Conservation (phyloP, 2,113 vertebrate genomes). For the Odocoileus virginianus region DNA sequence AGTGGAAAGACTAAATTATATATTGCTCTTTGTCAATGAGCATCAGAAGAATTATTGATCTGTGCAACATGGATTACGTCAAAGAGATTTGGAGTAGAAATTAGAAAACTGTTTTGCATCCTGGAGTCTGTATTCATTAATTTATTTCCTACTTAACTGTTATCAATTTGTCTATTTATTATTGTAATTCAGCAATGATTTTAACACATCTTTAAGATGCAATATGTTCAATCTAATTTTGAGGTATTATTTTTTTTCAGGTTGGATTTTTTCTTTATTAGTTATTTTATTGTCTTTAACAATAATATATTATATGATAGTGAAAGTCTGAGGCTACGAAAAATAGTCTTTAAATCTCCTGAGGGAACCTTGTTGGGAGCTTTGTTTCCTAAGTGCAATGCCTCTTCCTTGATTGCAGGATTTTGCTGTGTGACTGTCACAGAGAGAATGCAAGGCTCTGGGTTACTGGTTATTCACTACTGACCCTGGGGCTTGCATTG, state of each 20-base stretch:
- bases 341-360: neutral
- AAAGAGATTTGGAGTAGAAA: neutral
- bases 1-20: neutral
- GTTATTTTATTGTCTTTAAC: neutral
- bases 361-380: neutral
- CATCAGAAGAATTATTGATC: neutral
- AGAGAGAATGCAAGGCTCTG: neutral
- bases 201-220: neutral
- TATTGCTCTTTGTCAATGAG: neutral
- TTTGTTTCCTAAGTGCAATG: neutral
- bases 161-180: neutral
- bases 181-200: neutral
- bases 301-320: neutral
- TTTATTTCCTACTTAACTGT: neutral
- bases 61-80: neutral
- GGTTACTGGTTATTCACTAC: neutral
- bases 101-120: neutral
- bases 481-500: neutral
- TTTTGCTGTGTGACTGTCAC: neutral
- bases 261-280: neutral
- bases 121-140: neutral
- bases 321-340: neutral
- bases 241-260: neutral
- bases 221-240: neutral
- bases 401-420: neutral